Base-by-base conservation (phyloP, 2,888 invertebrate species). In the Dryobotodes eremita region DNA sequence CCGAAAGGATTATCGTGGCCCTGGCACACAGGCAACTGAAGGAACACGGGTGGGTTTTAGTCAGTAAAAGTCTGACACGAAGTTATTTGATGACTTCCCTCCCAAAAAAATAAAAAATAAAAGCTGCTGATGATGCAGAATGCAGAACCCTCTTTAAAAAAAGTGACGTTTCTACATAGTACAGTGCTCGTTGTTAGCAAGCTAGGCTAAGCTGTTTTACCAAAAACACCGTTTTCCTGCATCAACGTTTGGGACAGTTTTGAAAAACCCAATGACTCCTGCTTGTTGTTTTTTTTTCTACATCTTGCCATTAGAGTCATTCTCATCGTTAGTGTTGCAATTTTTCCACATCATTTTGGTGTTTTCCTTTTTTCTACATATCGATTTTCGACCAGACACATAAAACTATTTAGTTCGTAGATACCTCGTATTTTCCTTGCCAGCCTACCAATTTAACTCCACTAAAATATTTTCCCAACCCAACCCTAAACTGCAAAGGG, bases 401-500 rank as follows among this genome's bases (percentile, higher is more conserved):
- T 53, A 42, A 62, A 62, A 53, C 23, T 0, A 46, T 20, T 31
- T 17, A 31, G 11, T 17, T 55, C 15, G 5, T 57, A 57, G 57
- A n/a, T 76, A 15, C 17, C 7, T 13, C 57, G 2, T 48, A 23
- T 48, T 6, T 69, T n/a, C 17, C 17, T 26, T 46, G 13, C 8
- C n/a, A 68, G n/a, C 53, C 42, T 50, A 57, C 65, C 42, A 77
- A 82, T 76, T 71, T 64, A 55, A 64, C 71, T 36, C 69, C 3
- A 71, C 57, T 55, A 80, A 81, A 69, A 80, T 75, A 78, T 77
- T 80, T 77, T 55, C 69, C 69, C 53, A 75, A 64, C 80, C 88
- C 86, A 86, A 86, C 89, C 89, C 83, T 75, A 46, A 79, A 79
- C 75, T 79, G 74, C 73, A 62, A 70, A 86, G 76, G 72, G 84